Base-by-base conservation (phyloP, 2,113 vertebrate genomes). In the Athene noctua region DNA sequence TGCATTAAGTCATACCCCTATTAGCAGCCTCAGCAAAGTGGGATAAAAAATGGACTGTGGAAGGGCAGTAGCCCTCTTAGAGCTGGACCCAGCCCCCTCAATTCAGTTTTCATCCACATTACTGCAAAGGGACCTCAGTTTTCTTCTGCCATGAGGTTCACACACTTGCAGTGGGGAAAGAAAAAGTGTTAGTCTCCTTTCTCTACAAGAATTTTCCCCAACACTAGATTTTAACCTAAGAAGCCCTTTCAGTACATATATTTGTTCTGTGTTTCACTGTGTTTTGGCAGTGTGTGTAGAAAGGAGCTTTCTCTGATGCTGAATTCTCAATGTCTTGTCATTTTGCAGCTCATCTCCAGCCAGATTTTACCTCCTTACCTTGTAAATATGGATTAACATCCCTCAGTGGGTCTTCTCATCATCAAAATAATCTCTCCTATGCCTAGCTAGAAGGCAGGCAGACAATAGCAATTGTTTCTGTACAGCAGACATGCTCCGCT, bases 401-500 rank as follows among this genome's bases (percentile, higher is more conserved):
- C 40, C 63, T 72, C 54, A 19, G 21, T 19, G 54, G 26, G 7
- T 47, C 68, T 67, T 63, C n/a, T 62, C 10, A 3, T 32, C 38
- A 5, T 17, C 47, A 44, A 14, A 81, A 47, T 27, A 11, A 14
- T 22, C 36, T 32, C 59, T 52, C 30, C 42, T 34, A 4, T 16
- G 42, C 70, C 75, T 46, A 23, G 36, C 42, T 57, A 40, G 86
- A 67, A 80, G 77, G 77, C 61, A 74, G 21, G 38, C 36, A 73
- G 84, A 42, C 26, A 40, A 13, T 0, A 40, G 15, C 58, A 18
- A 16, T n/a, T 26, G 22, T 26, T 59, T 49, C 55, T 20, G 19
- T 49, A 19, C 52, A n/a, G n/a, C 30, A 46, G 54, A 38, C 0
- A 1, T 0, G 3, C 29, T 62, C 34, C 0, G 4, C 49, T 87